Evolutionary conservation across 2,113 vertebrate species (phyloP), one percentile per base, ranked within the genome.

Genomic region (Larimichthys polyactis): DNA sequence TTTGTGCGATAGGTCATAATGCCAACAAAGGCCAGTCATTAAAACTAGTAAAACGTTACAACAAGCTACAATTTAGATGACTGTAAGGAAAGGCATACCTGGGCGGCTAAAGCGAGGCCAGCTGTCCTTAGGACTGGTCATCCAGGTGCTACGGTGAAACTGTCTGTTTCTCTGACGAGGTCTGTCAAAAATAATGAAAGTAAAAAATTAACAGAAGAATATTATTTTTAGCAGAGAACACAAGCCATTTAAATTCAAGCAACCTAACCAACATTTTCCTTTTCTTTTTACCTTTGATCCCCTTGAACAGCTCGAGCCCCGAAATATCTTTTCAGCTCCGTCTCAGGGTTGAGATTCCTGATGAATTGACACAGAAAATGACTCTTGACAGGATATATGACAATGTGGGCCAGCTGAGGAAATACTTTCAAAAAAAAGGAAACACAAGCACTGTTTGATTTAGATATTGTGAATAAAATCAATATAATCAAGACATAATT

Each of bases 271-370:
- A 40, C 0, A 24, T 4, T 27, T 24, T 2, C 15, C 16, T 63
- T 40, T 70, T 96, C 95, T 95, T 96, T 89, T 75, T 86, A 99
- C 98, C 97, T 97, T 89, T 98, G 98, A 70, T 99, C 97, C 4
- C 98, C 98, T 0, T 99, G 94, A 78, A 99, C 96, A 2, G 98
- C 98, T 8, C 98, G 97, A 83, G 96, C 97, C 48, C 98, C 98
- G 49, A 99, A 99, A 89, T 98, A 99, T 91, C 97, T 96, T 93
- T 99, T 99, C 87, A 99, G 90, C 90, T 99, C 98, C 0, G 97
- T 99, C 86, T 99, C 98, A 71, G 98, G 96, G 90, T 99, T 99
- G 92, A 99, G 90, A 93, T 99, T 99, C 86, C 98, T 99, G 72
- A 71, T 57, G 10, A 75, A 63, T 29, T 43, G 36, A 60, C 17